Base-by-base conservation (phyloP, 2,888 invertebrate genomes). In the Nymphalis urticae region DNA sequence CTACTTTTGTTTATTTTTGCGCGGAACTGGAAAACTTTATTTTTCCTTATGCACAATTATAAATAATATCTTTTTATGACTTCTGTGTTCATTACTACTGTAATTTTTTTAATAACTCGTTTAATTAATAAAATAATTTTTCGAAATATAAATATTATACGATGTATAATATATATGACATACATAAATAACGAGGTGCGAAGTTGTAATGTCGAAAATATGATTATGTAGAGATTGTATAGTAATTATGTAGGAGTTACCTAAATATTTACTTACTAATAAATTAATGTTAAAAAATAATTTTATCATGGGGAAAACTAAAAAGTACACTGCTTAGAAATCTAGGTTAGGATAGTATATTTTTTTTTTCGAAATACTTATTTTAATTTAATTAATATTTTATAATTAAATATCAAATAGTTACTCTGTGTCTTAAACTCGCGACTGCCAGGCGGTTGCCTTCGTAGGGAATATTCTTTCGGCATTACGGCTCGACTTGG, bases 401-500 rank as follows among this genome's bases (percentile, higher is more conserved):
- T 61, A 47, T 62, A 62, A 66, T 64, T 54, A 64, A 50, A 66
- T 66, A 64, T 53, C 56, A 68, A 60, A 68, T 64, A 19, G 66
- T 69, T 78, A 76, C 70, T 73, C 79, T 80, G 78, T 77, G 79
- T 73, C 70, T 59, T 60, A 62, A 64, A 66, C 72, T 68, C 75
- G 75, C 77, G 74, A 74, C 74, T 72, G 77, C 68, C 76, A 74
- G 75, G 72, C 74, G 76, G 73, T 72, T 68, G 73, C 73, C 73
- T 72, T 70, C 71, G 77, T 72, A 73, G 72, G 72, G 74, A 71
- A 74, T 78, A 76, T 79, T 77, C 76, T 78, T 80, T 78, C 73
- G 73, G 72, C 74, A 77, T 75, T 76, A 75, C 72, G 75, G 71
- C 66, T 73, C 73, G 74, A 75, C 70, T 75, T 71, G 69, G 66